Percentiles rank a stretch among this genome's conserved stretches.
Conservation (phyloP, 2,113 vertebrate species). For the Athene noctua region DNA sequence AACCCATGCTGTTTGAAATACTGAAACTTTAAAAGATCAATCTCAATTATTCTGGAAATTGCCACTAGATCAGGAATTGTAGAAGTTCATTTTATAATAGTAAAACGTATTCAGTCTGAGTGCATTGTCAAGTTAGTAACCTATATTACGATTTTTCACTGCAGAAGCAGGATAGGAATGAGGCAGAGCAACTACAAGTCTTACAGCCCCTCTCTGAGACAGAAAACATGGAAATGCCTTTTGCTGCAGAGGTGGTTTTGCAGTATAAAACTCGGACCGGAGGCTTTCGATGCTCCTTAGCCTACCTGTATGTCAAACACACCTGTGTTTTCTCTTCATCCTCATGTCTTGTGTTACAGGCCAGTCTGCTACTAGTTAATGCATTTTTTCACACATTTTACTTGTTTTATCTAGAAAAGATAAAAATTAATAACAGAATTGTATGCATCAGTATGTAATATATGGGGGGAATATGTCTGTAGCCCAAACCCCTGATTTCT, state of each 20-base stretch:
- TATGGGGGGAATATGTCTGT: not conserved
- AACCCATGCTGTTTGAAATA: not conserved
- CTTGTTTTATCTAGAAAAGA: not conserved
- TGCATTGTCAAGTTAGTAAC: not conserved
- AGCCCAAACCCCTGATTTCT: not conserved
- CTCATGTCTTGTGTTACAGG: not conserved
- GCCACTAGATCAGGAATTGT: not conserved
- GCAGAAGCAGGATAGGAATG: not conserved
- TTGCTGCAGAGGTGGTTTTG: not conserved
- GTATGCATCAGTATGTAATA: not conserved
- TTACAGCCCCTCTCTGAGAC: not conserved
- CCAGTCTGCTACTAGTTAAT: not conserved
- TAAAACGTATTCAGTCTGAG: not conserved
- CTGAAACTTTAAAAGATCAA: not conserved
- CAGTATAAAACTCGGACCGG: not conserved
- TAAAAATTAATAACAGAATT: not conserved
- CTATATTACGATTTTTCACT: not conserved
- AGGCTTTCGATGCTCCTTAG: not conserved
- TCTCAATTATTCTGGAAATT: not conserved
- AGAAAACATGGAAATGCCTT: not conserved
- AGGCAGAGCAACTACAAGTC: not conserved
- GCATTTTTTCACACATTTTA: not conserved
- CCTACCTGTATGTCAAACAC: not conserved
- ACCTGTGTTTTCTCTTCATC: not conserved
- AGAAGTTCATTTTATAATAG: not conserved